Base-by-base conservation (phyloP, 1,140 invertebrate genomes). In the Neodiprion virginianus region DNA sequence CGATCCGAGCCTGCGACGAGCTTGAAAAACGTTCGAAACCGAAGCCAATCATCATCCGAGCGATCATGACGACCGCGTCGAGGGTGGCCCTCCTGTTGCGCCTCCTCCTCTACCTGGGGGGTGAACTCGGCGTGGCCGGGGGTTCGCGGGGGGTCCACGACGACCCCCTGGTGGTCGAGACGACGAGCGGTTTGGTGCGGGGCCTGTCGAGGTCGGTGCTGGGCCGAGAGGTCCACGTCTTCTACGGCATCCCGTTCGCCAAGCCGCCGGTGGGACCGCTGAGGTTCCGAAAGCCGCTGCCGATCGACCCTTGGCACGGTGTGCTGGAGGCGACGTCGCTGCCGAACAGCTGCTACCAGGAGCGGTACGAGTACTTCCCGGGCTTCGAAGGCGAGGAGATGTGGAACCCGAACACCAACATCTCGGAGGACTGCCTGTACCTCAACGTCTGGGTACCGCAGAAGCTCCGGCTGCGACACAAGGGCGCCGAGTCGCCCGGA, bases 321-420 rank as follows among this genome's bases (percentile, higher is more conserved):
- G 91, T 96, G 0, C 88, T 94, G 12, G 94, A 96, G 84, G 95
- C 95, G 23, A 96, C 92, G 0, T 90, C 90, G 21, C 87, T 95
- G 83, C 94, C 95, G 40, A 95, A 96, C 83, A 95, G 94, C 75
- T 97, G 96, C 88, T 94, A 93, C 79, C 95, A 96, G 85, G 95
- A 96, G 84, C 90, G 93, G 73, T 96, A 96, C 84, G 95, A 96
- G 83, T 96, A 95, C 82, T 97, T 96, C 79, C 94, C 94, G 0
- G 95, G 95, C 1, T 96, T 97, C 86, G 92, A 94, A 74, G 95
- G 96, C n/a, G 95, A 96, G 80, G 95, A 96, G 82, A 98, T 97
- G 95, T 98, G 96, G 97, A 98, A 97, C 87, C 95, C 96, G 0
- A 97, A 97, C 79, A 97, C 96, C 1, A 95, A 96, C 83, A 93